Conservation (phyloP, 1,140 invertebrate genomes). For the Epicauta chinensis region DNA sequence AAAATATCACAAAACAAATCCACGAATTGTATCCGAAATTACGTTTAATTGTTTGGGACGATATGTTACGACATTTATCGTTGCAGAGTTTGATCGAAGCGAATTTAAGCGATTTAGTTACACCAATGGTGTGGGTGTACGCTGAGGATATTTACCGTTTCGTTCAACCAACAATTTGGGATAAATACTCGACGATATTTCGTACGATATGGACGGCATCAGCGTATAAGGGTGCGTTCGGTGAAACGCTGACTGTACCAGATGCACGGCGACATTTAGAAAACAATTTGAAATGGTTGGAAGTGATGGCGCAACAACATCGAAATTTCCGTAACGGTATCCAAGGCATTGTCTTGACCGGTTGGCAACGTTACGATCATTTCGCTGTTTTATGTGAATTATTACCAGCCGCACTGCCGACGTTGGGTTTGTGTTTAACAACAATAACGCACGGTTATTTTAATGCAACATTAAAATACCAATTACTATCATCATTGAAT, state of each 20-base stretch:
- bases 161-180: slow-evolving; percentile 56
- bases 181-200: slow-evolving; percentile 76
- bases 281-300: slow-evolving; percentile 65
- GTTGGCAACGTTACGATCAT: slow-evolving; percentile 87
- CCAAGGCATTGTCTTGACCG: slow-evolving; percentile 63
- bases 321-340: slow-evolving; percentile 51
- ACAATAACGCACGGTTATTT: slow-evolving; percentile 56
- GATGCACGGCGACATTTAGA: slow-evolving; percentile 60
- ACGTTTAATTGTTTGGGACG: slow-evolving; percentile 85
- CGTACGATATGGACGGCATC: slow-evolving; percentile 86
- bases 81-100: slow-evolving; percentile 57
- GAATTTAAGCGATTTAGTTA: slow-evolving; percentile 67
- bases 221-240: slow-evolving; percentile 87
- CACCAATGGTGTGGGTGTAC: slow-evolving; percentile 86
- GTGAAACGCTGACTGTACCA: slow-evolving; percentile 66
- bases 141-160: slow-evolving; percentile 50
- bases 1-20: slow-evolving; percentile 55
- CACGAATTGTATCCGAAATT: slow-evolving; percentile 54
- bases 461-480: slow-evolving; percentile 48
- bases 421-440: slow-evolving; percentile 52
- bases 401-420: slow-evolving; percentile 77
- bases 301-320: slow-evolving; percentile 53
- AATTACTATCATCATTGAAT: slow-evolving; percentile 50
- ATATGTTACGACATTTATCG: slow-evolving; percentile 80
- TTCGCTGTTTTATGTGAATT: slow-evolving; percentile 89